Evolutionary conservation across 2,113 vertebrate genomes (phyloP).

Genomic region (Ellobius talpinus): DNA sequence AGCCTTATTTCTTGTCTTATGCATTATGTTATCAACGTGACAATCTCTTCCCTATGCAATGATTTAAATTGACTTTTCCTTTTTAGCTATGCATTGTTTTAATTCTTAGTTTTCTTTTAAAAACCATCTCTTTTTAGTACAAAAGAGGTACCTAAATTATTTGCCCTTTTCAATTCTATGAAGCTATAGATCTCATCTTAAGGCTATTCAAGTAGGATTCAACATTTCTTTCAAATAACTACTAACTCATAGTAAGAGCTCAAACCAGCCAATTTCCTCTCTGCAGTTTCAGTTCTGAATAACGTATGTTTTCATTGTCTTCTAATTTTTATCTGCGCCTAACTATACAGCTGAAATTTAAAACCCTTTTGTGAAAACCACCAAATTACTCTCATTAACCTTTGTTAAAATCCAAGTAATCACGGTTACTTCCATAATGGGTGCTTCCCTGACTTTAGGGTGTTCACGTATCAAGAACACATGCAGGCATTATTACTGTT

Average conservation of each 20-base stretch:
- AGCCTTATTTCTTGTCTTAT: slow-evolving; percentile 40
- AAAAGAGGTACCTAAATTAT: slow-evolving; percentile 28
- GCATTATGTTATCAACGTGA: slow-evolving; percentile 62
- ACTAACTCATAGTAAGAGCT: slow-evolving; percentile 34
- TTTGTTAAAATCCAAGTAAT: slow-evolving; percentile 58
- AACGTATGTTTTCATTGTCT: slow-evolving; percentile 30
- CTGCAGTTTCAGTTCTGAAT: not conserved
- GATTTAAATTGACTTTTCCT: not conserved
- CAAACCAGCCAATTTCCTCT: slow-evolving; percentile 26
- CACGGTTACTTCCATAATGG: not conserved
- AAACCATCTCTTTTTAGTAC: slow-evolving; percentile 19
- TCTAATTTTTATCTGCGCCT: not conserved
- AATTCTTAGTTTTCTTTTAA: not conserved
- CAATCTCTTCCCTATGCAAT: slow-evolving; percentile 19
- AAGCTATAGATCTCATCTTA: slow-evolving; percentile 2
- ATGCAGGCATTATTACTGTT: not conserved
- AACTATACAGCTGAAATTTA: slow-evolving; percentile 20
- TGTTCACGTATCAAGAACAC: slow-evolving; percentile 23
- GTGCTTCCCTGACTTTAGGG: not conserved
- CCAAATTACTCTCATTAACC: slow-evolving; percentile 27
- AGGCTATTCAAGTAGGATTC: slow-evolving; percentile 52
- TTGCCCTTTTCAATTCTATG: not conserved
- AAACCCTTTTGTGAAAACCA: slow-evolving; percentile 46
- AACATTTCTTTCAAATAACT: slow-evolving; percentile 35
- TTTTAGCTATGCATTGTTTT: not conserved